A percentile compares a stretch with the other conserved stretches of the same genome.
Conservation (phyloP, 2,797 vertebrate species). For the Zenarchopterus dispar region DNA sequence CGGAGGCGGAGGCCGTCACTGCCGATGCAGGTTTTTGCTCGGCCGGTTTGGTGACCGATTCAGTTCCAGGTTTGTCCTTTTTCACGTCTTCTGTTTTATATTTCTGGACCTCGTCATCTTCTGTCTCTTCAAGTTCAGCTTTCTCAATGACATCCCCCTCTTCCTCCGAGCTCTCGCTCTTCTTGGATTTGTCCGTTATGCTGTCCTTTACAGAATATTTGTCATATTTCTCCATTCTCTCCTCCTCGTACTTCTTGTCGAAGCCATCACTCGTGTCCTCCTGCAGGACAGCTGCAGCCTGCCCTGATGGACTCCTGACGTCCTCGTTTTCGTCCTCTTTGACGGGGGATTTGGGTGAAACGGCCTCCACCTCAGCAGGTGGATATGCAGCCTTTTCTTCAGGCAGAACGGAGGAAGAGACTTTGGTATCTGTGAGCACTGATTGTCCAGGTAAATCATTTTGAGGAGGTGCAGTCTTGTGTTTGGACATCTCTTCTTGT, state of each 20-base stretch:
- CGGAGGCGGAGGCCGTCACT: conserved; percentile 72
- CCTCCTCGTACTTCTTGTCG: conserved; percentile 83
- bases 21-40: conserved; percentile 49
- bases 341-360: conserved; percentile 55
- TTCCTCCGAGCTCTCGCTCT: conserved; percentile 85
- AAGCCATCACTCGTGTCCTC: conserved; percentile 67
- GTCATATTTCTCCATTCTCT: conserved; percentile 77
- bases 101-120: conserved; percentile 85
- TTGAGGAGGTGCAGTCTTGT: conserved; percentile 43
- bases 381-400: conserved; percentile 73
- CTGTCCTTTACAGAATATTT: conserved; percentile 65
- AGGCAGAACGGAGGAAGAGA: conserved; percentile 60
- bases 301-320: conserved; percentile 62
- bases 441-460: conserved; percentile 61
- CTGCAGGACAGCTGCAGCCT: conserved; percentile 64
- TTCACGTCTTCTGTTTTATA: conserved; percentile 80
- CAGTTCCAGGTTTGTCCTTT: conserved; percentile 75
- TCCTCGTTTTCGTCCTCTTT: conserved; percentile 54
- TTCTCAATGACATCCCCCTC: conserved; percentile 93
- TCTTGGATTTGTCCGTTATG: conserved; percentile 81
- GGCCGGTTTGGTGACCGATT: conserved; percentile 65
- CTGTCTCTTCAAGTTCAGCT: conserved; percentile 92
- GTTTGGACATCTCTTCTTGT: conserved; percentile 78
- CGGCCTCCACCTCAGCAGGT: conserved; percentile 63
- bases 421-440: conserved; percentile 60